Percentiles rank a stretch among this genome's conserved stretches.
phyloP scores from a whole-genome alignment of 2,113 vertebrate species.

The Brachirus orientalis region DNA sequence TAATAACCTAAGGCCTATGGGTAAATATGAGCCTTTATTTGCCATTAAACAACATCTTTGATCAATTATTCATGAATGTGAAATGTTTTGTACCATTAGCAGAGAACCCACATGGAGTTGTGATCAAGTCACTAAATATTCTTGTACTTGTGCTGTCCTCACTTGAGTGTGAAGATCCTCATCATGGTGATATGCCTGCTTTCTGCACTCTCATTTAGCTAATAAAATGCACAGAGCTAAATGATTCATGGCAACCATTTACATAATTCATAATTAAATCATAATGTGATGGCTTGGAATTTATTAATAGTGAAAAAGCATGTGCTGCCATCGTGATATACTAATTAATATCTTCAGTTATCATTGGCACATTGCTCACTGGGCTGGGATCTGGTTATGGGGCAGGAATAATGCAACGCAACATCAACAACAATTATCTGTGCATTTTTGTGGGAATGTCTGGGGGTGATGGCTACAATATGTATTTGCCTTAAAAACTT shows the following conservation, averaged over 20 bases:
- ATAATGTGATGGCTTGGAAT: conserved; percentile 87
- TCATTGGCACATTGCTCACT: conserved; percentile 86
- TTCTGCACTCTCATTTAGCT: conserved; percentile 79
- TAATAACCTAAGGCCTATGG: conserved; percentile 34
- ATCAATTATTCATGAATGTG: conserved; percentile 67
- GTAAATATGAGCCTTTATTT: conserved; percentile 51
- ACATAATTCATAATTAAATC: conserved; percentile 94
- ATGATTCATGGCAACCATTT: conserved; percentile 88
- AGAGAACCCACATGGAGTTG: conserved; percentile 37
- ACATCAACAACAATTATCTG: conserved; percentile 88
- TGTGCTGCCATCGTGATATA: conserved; percentile 82
- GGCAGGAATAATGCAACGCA: conserved; percentile 82
- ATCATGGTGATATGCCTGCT: conserved; percentile 67
- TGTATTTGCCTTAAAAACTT: conserved; percentile 86
- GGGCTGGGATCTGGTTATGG: conserved; percentile 82
- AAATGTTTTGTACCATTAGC: conserved; percentile 66
- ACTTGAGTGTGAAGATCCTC: conserved; percentile 66
- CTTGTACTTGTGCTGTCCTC: conserved; percentile 57
- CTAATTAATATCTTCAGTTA: conserved; percentile 89
- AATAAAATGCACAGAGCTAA: conserved; percentile 80
- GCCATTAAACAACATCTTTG: conserved; percentile 52
- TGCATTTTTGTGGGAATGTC: conserved; percentile 81
- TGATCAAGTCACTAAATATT: conserved; percentile 65
- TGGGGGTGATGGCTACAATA: conserved; percentile 87
- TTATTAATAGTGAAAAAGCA: conserved; percentile 91